A percentile compares a stretch with the other conserved stretches of the same genome.
phyloP scores from a whole-genome alignment of 2,797 vertebrate species.

The Aulostomus chinensis region DNA sequence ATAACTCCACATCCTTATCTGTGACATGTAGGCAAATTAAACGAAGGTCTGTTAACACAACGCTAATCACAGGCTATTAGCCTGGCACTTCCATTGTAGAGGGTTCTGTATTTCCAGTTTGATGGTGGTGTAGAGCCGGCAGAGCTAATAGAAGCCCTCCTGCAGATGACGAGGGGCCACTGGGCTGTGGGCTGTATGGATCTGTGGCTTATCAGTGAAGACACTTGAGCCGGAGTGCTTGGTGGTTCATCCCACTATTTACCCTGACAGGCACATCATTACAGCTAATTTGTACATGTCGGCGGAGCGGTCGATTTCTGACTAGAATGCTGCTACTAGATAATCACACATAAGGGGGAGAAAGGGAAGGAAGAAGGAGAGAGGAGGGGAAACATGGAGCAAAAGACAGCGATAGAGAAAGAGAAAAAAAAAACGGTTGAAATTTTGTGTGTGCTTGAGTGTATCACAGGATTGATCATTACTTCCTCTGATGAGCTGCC shows the following conservation, averaged over 20 bases:
- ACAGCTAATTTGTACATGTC: conserved; percentile 77
- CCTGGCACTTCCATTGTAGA: conserved; percentile 48
- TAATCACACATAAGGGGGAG: conserved; percentile 68
- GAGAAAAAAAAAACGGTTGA: no score
- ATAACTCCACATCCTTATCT: conserved; percentile 23
- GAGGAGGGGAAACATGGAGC: neutral
- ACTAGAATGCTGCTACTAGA: conserved; percentile 65
- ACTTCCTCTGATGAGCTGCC: no score
- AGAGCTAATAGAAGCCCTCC: conserved; percentile 51
- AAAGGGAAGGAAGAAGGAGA: conserved; percentile 9
- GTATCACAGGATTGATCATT: no score
- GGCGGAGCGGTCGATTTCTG: conserved; percentile 61
- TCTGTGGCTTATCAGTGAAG: conserved; percentile 37
- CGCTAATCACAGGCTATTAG: conserved; percentile 58
- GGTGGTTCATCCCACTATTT: conserved; percentile 62
- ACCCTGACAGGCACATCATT: conserved; percentile 76
- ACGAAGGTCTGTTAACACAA: conserved; percentile 38
- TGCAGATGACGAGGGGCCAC: conserved; percentile 51
- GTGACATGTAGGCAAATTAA: conserved; percentile 10
- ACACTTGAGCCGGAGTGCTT: conserved; percentile 54
- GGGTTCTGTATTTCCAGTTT: conserved; percentile 30
- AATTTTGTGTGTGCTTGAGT: no score
- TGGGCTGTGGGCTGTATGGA: conserved; percentile 43
- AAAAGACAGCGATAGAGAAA: conserved; percentile 10
- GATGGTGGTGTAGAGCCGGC: conserved; percentile 25